These are phyloP conservation scores for Pristionchus arcanus DNA, from an alignment of 2,888 invertebrate species.

Conservation along the genomic window DNA sequence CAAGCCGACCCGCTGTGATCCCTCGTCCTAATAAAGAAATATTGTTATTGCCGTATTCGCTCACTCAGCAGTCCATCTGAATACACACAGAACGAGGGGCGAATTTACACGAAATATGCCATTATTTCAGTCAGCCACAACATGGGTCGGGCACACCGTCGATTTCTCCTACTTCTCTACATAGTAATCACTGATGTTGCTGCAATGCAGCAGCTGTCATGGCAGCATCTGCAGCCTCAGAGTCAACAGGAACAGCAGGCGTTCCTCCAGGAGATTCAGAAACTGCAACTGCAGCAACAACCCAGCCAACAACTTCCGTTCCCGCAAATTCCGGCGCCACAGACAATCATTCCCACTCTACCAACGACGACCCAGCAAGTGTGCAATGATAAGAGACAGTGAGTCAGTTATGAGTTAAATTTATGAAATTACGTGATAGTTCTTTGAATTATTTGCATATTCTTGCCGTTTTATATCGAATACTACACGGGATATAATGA, in stretches of 20 bases:
- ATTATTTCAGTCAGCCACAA: background rate
- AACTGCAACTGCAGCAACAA: background rate
- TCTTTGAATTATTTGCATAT: no score
- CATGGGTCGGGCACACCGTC: background rate
- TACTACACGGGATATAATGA: no score
- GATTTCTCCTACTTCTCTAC: background rate
- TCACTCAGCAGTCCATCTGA: constrained; percentile 6
- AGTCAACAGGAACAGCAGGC: background rate
- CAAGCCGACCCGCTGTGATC: background rate
- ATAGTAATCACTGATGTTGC: background rate
- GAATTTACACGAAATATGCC: background rate
- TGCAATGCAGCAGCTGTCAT: background rate
- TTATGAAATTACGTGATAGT: background rate
- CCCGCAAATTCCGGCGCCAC: background rate
- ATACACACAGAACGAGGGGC: constrained; percentile 24
- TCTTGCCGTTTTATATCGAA: no score
- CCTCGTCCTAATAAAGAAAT: background rate
- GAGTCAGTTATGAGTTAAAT: background rate
- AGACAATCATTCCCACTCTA: background rate
- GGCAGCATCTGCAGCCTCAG: background rate
- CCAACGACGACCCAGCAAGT: background rate
- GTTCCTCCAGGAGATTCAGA: background rate
- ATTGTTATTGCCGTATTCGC: background rate
- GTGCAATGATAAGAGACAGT: constrained; percentile 28
- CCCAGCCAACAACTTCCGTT: background rate